phyloP scores from a whole-genome alignment of 2,888 invertebrate genomes.

The Drosophila siamana region DNA sequence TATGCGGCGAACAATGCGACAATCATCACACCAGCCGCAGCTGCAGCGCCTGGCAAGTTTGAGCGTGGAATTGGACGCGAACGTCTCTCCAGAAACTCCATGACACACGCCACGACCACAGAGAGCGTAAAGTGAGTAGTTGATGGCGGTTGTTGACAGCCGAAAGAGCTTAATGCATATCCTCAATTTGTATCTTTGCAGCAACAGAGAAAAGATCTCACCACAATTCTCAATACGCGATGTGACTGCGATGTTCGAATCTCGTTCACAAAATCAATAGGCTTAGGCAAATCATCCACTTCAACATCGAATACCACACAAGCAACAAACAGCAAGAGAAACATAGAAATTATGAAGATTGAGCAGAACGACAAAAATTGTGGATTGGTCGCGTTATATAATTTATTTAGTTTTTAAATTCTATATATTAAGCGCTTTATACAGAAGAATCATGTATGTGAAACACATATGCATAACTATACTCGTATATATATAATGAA shows the following conservation, averaged over 20 bases:
- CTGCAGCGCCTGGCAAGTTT: slow-evolving; percentile 64
- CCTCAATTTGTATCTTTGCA: too few species aligned
- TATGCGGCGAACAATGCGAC: slow-evolving; percentile 51
- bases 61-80: slow-evolving; percentile 76
- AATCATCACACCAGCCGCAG: slow-evolving; percentile 28
- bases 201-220: slow-evolving; percentile 89
- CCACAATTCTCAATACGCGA: slow-evolving; percentile 92
- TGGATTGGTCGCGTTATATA: slow-evolving; percentile 58
- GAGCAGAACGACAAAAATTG: slow-evolving; percentile 2
- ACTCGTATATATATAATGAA: slow-evolving; percentile 19
- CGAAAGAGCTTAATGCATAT: too few species aligned
- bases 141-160: too few species aligned
- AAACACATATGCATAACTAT: slow-evolving; percentile 7
- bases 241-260: slow-evolving; percentile 93
- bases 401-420: slow-evolving; percentile 73
- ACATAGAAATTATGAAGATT: not conserved
- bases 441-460: slow-evolving; percentile 9
- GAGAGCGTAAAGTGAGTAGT: slow-evolving; percentile 61
- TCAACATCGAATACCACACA: slow-evolving; percentile 51
- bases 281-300: slow-evolving; percentile 54
- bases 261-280: slow-evolving; percentile 87
- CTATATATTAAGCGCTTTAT: slow-evolving; percentile 42
- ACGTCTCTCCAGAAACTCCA: slow-evolving; percentile 64
- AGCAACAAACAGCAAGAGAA: slow-evolving; percentile 21
- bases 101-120: slow-evolving; percentile 46